phyloP scores from a whole-genome alignment of 2,113 vertebrate species.

The Gavialis gangeticus region DNA sequence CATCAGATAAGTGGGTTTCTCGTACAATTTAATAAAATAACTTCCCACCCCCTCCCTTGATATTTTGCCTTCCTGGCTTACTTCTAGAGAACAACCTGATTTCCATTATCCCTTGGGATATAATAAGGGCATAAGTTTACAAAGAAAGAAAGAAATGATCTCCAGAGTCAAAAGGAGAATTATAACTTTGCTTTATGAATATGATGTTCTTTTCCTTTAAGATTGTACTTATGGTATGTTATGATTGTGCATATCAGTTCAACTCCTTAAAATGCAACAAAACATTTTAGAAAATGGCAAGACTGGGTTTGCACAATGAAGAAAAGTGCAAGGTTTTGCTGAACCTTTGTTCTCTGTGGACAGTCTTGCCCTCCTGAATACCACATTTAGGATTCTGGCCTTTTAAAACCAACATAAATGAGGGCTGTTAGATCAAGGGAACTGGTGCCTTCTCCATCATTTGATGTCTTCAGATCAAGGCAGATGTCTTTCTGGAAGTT shows the following conservation, averaged over 20 bases:
- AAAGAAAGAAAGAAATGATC: neutral
- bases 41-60: neutral
- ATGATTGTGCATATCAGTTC: neutral
- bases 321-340: neutral
- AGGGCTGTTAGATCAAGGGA: neutral
- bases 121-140: neutral
- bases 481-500: neutral
- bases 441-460: neutral
- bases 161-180: neutral
- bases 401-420: neutral
- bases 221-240: neutral
- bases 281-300: neutral
- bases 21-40: constrained; percentile 29
- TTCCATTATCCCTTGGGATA: neutral
- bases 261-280: neutral
- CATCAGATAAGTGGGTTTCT: constrained; percentile 19
- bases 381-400: neutral
- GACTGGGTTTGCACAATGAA: neutral
- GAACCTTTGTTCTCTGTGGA: neutral
- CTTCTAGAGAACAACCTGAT: neutral
- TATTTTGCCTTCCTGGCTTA: neutral
- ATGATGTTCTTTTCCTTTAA: neutral
- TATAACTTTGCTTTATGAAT: neutral
- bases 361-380: neutral
- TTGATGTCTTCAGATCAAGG: neutral